These are phyloP conservation scores for Eucidaris tribuloides DNA, from an alignment of 35 echinoderm and acorn worm genomes.

Conservation along the genomic window DNA sequence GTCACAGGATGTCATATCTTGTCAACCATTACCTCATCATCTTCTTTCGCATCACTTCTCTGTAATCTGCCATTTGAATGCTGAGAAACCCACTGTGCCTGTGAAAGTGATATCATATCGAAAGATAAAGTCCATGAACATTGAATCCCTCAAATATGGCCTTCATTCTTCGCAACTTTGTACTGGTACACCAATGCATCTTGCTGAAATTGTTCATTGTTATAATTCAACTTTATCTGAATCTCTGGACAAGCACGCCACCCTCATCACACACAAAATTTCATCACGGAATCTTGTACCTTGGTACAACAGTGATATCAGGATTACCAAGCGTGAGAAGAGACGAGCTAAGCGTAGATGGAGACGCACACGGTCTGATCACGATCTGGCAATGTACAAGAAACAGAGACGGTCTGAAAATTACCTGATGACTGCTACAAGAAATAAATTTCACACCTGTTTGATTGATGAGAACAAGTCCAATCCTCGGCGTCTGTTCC, in stretches of 20 bases:
- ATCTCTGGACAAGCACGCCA: background rate
- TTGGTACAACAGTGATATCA: background rate
- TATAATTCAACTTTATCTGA: background rate
- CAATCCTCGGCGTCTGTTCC: no score
- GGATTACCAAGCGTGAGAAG: background rate
- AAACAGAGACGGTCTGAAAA: background rate
- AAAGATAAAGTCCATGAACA: background rate
- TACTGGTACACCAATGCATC: background rate
- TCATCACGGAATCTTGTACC: background rate
- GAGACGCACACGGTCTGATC: background rate
- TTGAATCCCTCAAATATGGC: background rate
- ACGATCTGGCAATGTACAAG: background rate
- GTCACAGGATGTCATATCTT: background rate
- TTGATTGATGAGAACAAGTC: no score
- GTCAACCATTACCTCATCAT: background rate
- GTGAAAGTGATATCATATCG: background rate
- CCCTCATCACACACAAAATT: background rate
- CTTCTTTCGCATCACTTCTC: background rate
- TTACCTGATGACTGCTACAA: no score
- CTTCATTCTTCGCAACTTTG: background rate
- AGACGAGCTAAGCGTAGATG: background rate
- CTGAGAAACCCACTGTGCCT: no score
- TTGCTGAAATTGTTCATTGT: background rate
- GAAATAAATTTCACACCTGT: no score
- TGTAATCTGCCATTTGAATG: background rate